phyloP scores from a whole-genome alignment of 1,140 invertebrate genomes.

The Oryzaephilus surinamensis region DNA sequence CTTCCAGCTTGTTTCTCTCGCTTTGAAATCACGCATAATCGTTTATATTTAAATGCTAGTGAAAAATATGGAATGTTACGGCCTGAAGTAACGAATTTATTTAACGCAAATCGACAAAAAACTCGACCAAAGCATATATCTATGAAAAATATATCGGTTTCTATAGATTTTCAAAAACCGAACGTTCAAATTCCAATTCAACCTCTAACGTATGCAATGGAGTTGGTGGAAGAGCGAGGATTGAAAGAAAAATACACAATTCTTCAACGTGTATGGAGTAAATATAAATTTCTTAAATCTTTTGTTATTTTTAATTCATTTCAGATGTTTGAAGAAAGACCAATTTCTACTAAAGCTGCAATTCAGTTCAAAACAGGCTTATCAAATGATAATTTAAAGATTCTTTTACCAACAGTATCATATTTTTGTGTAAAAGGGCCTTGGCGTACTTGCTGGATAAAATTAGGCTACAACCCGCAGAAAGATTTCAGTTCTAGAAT shows the following conservation, averaged over 20 bases:
- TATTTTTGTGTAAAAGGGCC: constrained; percentile 81
- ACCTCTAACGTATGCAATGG: constrained; percentile 11
- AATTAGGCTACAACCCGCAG: constrained; percentile 77
- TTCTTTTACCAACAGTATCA: constrained; percentile 67
- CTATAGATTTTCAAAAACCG: too few species aligned
- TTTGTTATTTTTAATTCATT: constrained; percentile 6
- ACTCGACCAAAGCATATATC: too few species aligned
- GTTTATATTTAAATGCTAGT: constrained; percentile 27
- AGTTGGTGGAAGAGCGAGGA: constrained; percentile 12
- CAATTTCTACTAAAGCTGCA: constrained; percentile 75
- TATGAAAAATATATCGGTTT: too few species aligned
- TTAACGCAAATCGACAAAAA: too few species aligned
- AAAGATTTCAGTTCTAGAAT: constrained; percentile 63
- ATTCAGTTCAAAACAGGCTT: constrained; percentile 55
- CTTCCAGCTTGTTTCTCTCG: constrained; percentile 68
- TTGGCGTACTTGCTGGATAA: constrained; percentile 78
- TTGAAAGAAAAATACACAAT: constrained; percentile 11
- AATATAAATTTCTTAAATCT: neutral
- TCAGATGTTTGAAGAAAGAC: constrained; percentile 62
- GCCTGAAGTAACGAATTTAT: too few species aligned
- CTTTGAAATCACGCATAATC: constrained; percentile 54
- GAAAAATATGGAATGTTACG: constrained; percentile 17
- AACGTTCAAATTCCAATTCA: constrained; percentile 18
- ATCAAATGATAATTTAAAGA: constrained; percentile 55
- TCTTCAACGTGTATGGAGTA: neutral